These are phyloP conservation scores for Pangasianodon gigas DNA, from an alignment of 2,113 vertebrate species.

Conservation along the genomic window DNA sequence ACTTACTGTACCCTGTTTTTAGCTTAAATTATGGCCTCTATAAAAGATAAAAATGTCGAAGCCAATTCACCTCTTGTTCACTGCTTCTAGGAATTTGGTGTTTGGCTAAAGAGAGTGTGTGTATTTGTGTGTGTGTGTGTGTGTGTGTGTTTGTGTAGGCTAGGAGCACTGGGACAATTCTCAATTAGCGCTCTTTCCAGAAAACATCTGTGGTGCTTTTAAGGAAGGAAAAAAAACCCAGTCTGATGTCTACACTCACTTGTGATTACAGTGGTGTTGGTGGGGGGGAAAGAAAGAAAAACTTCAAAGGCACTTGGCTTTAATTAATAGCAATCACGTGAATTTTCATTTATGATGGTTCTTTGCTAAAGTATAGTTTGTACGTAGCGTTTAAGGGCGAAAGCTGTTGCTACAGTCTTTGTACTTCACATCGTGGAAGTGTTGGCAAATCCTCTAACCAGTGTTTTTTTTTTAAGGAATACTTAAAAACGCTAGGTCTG, in stretches of 20 bases:
- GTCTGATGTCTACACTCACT: background rate
- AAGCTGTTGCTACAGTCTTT: background rate
- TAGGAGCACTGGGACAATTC: background rate
- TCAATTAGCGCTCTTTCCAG: slow-evolving; percentile 27
- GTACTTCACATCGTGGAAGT: background rate
- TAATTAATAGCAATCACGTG: slow-evolving; percentile 34
- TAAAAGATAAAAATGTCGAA: background rate
- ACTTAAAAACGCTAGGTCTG: background rate
- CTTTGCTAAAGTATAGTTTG: background rate
- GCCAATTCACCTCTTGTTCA: background rate
- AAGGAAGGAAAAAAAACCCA: background rate
- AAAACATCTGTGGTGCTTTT: slow-evolving; percentile 46
- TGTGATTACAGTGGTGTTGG: background rate
- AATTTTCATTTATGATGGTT: slow-evolving; percentile 7
- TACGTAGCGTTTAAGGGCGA: background rate
- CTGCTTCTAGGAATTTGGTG: background rate
- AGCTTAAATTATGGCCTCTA: background rate
- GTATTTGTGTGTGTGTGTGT: background rate
- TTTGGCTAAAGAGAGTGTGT: background rate
- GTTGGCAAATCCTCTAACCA: slow-evolving; percentile 1
- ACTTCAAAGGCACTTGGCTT: slow-evolving; percentile 35
- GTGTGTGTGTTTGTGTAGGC: slow-evolving; percentile 18
- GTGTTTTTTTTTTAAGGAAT: slow-evolving; percentile 18
- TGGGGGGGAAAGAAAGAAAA: background rate
- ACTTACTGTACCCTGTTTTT: background rate